Evolutionary conservation across 2,797 vertebrate species (phyloP).

Genomic region (Alfaro cultratus): DNA sequence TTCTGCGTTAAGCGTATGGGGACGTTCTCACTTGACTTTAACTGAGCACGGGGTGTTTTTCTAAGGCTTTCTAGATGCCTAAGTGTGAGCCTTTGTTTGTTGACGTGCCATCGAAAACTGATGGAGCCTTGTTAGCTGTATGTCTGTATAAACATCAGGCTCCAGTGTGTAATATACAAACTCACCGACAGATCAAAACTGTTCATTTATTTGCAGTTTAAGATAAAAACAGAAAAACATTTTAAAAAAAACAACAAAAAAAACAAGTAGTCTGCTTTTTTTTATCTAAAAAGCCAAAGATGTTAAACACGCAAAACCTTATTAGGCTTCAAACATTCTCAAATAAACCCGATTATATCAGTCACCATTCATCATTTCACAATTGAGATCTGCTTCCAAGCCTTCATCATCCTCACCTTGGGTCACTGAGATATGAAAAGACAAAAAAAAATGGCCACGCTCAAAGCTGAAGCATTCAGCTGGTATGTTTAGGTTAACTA

Average conservation of each 20-base stretch:
- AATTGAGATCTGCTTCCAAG: constrained; percentile 83
- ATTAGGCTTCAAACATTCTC: constrained; percentile 4
- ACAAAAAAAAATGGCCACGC: constrained; percentile 82
- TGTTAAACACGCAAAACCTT: not conserved
- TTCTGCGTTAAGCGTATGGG: constrained; percentile 41
- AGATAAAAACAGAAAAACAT: not conserved
- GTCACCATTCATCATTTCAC: constrained; percentile 41
- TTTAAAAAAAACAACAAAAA: not conserved
- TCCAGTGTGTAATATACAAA: not conserved
- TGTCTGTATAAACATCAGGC: not conserved
- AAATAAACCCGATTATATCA: constrained; percentile 19
- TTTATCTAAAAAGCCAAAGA: not conserved
- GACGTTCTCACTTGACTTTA: constrained; percentile 42
- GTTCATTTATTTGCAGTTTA: not conserved
- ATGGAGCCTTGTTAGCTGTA: constrained; percentile 18
- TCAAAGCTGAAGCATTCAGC: constrained; percentile 87
- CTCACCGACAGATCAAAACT: not conserved
- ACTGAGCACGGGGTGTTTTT: constrained; percentile 22
- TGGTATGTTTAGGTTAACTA: constrained; percentile 96
- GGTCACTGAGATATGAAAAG: constrained; percentile 70
- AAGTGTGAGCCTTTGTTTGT: constrained; percentile 56
- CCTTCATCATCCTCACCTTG: constrained; percentile 83
- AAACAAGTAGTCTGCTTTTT: not conserved
- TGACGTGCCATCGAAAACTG: constrained; percentile 40
- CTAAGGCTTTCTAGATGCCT: constrained; percentile 24